A percentile compares a stretch with the other conserved stretches of the same genome.
Conservation (phyloP, 1,140 invertebrate genomes). For the Heliconius melpomene region DNA sequence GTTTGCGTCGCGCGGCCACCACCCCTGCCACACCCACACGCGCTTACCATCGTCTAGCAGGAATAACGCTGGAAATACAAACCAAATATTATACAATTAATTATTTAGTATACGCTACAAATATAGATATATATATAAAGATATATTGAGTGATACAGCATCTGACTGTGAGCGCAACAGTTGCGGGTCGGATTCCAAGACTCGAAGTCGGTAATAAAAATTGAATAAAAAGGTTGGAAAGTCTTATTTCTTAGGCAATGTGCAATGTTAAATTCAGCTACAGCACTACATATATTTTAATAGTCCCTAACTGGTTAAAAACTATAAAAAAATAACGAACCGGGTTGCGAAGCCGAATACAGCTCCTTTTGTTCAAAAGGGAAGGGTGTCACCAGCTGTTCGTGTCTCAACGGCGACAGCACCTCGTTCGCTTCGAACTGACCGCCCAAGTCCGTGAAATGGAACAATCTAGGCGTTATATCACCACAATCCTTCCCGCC, state of each 20-base stretch:
- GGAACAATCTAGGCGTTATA: conserved; percentile 88
- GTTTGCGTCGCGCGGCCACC: conserved; percentile 87
- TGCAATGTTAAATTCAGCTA: too few species aligned
- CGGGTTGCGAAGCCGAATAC: conserved; percentile 92
- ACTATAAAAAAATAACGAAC: conserved; percentile 75
- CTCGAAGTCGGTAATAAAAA: too few species aligned
- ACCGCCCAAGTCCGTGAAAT: conserved; percentile 89
- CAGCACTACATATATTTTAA: too few species aligned
- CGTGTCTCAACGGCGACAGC: conserved; percentile 82
- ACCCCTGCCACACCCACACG: conserved; percentile 97
- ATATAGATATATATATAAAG: too few species aligned
- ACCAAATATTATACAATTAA: conserved; percentile 1
- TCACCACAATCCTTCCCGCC: conserved; percentile 63
- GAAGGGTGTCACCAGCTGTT: conserved; percentile 85
- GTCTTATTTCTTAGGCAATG: too few species aligned
- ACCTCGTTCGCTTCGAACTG: conserved; percentile 90
- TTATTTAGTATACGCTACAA: not conserved
- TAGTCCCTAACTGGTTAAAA: too few species aligned
- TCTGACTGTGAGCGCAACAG: too few species aligned
- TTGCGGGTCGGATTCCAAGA: too few species aligned
- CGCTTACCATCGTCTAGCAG: conserved; percentile 88
- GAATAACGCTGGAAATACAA: conserved; percentile 86
- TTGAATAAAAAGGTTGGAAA: too few species aligned
- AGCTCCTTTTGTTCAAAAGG: conserved; percentile 93
- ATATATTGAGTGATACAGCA: too few species aligned